These are phyloP conservation scores for Philopedon plagiatum DNA, from an alignment of 2,888 invertebrate genomes.

Conservation along the genomic window DNA sequence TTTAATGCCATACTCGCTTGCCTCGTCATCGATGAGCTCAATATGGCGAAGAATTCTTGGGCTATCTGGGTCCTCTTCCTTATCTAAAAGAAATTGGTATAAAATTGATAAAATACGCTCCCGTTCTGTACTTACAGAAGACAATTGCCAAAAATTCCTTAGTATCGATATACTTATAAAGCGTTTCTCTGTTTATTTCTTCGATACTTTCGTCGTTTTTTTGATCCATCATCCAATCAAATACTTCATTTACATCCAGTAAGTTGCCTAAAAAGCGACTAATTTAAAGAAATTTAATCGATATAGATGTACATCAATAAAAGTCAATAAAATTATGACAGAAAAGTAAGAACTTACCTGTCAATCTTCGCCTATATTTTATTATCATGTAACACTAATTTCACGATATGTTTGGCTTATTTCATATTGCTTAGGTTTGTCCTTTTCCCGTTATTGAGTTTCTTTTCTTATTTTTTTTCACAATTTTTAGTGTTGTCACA, in stretches of 20 bases:
- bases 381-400: neutral
- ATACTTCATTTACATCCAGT: constrained; percentile 84
- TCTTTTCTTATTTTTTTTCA: too few species aligned
- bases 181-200: constrained; percentile 86
- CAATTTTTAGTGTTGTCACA: too few species aligned
- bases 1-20: constrained; percentile 91
- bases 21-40: constrained; percentile 93
- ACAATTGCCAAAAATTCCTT: constrained; percentile 93
- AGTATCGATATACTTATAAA: constrained; percentile 87
- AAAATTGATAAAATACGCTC: neutral
- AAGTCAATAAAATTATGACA: constrained; percentile 2
- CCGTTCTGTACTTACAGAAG: constrained; percentile 81
- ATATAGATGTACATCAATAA: neutral
- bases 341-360: constrained; percentile 51
- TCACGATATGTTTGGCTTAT: neutral
- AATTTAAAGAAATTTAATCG: neutral
- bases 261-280: constrained; percentile 78
- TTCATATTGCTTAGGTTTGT: too few species aligned
- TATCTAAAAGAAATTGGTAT: constrained; percentile 71
- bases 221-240: constrained; percentile 93
- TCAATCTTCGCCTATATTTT: neutral
- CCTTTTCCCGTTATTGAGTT: too few species aligned
- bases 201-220: constrained; percentile 94
- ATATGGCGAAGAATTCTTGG: constrained; percentile 87
- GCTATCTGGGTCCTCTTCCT: constrained; percentile 86